Conservation (phyloP, 2,797 vertebrate genomes). For the Tamandua tetradactyla region DNA sequence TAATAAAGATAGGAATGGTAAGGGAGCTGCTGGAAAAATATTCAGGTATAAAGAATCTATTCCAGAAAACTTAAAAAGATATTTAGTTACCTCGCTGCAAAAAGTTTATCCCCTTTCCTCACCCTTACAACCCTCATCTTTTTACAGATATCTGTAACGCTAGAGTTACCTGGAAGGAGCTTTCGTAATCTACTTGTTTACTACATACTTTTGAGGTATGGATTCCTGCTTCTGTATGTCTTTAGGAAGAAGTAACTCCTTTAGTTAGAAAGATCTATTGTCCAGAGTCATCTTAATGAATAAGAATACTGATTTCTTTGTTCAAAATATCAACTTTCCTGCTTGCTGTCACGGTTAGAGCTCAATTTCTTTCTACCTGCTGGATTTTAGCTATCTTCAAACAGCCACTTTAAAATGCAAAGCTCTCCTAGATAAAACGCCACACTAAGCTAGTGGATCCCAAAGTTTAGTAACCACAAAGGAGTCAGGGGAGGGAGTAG, state of each 20-base stretch:
- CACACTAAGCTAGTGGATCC: not conserved
- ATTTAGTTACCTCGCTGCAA: not conserved
- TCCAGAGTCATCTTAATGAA: not conserved
- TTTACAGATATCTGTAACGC: not conserved
- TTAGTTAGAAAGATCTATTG: not conserved
- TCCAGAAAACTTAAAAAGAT: constrained; percentile 21
- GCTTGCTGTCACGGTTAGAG: not conserved
- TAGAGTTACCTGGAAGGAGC: not conserved
- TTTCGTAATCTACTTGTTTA: not conserved
- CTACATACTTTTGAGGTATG: not conserved
- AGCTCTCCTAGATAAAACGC: not conserved
- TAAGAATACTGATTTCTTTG: not conserved
- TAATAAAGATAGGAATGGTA: not conserved
- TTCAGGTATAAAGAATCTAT: not conserved
- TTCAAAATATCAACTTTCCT: constrained; percentile 29
- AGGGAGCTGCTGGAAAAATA: not conserved
- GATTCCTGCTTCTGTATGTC: not conserved
- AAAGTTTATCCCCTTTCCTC: not conserved
- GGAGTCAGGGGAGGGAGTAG: not conserved
- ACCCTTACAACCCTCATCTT: not conserved
- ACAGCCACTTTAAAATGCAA: not conserved
- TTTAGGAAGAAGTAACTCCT: not conserved
- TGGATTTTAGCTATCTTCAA: not conserved
- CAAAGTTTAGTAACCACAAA: not conserved
- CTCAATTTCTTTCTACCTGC: constrained; percentile 10